A percentile compares a stretch with the other conserved stretches of the same genome.
Conservation (phyloP, 2,113 vertebrate genomes). For the Eupsittula cactorum region DNA sequence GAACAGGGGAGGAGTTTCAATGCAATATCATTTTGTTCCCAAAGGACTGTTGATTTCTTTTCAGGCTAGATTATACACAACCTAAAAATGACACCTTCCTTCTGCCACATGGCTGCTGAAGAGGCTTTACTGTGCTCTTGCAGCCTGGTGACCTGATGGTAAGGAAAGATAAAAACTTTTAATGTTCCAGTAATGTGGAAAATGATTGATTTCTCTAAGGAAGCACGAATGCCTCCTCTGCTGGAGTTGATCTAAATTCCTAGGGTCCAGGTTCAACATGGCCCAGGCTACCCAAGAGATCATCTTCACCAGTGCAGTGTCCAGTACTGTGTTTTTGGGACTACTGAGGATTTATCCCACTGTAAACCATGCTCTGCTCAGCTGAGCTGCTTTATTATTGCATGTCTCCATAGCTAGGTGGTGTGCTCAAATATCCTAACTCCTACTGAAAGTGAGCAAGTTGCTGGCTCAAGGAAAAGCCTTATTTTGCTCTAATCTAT, state of each 20-base stretch:
- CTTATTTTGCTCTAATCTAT: background rate
- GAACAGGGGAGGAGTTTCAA: background rate
- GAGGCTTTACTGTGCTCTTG: background rate
- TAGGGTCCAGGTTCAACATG: background rate
- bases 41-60: background rate
- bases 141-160: background rate
- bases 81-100: background rate
- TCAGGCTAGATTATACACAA: background rate
- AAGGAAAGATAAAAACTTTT: background rate
- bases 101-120: background rate
- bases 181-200: background rate
- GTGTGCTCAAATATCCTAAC: background rate
- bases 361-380: background rate
- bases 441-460: background rate
- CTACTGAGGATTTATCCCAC: background rate
- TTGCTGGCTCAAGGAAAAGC: background rate
- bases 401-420: background rate
- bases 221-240: fast-evolving
- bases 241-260: background rate
- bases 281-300: background rate
- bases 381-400: background rate
- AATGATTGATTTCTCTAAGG: background rate
- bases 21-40: background rate
- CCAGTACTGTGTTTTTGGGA: background rate
- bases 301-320: background rate